Conservation (phyloP, 2,113 vertebrate species). For the Oryctolagus cuniculus region mOryCun1.1 NC_091432.1:207413501-207414000, state of each 20-base stretch:
- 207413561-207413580: too few relatives aligned
- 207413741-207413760: background rate
- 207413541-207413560: too few relatives aligned
- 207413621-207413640: too few relatives aligned
- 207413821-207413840: slow-evolving; percentile 56
- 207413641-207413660: too few relatives aligned
- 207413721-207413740: slow-evolving; percentile 12
- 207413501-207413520: too few relatives aligned
- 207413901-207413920: background rate
- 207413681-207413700: background rate
- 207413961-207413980: background rate
- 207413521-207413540: too few relatives aligned
- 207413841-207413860: background rate
- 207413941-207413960: background rate
- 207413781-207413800: background rate
- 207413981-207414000: background rate
- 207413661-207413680: background rate
- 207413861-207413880: background rate
- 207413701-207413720: background rate
- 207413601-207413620: too few relatives aligned
- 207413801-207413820: slow-evolving; percentile 40
- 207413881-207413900: background rate
- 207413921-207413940: background rate
- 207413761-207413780: background rate
- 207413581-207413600: too few relatives aligned